These are phyloP conservation scores for Vespertilio murinus DNA, from an alignment of 2,797 vertebrate species.

Conservation along the genomic window DNA sequence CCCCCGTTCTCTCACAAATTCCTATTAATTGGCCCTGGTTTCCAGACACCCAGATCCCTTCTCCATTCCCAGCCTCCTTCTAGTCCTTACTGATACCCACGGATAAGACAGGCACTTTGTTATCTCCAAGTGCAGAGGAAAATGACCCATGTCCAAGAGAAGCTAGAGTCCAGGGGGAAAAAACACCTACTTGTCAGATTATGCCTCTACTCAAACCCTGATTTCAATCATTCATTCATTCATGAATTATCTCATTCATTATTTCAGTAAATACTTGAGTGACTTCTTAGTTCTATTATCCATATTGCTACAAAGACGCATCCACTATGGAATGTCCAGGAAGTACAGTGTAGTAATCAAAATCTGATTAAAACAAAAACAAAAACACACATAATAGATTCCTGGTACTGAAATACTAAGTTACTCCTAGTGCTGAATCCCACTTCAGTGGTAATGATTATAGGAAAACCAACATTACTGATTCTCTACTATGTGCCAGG, in stretches of 20 bases:
- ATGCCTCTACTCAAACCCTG: not conserved
- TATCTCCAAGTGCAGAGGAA: not conserved
- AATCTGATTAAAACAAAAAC: not conserved
- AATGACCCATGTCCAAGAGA: not conserved
- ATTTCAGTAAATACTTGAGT: slow-evolving; percentile 5
- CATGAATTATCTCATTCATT: not conserved
- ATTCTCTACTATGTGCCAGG: not conserved
- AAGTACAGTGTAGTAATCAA: not conserved
- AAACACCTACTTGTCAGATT: not conserved
- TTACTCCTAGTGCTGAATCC: not conserved
- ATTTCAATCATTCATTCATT: not conserved
- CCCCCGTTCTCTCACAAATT: not conserved
- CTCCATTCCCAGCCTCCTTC: not conserved
- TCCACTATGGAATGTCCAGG: not conserved
- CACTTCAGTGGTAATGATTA: slow-evolving; percentile 44
- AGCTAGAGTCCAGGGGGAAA: not conserved
- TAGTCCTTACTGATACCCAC: not conserved
- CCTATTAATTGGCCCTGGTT: not conserved
- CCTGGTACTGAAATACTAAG: not conserved
- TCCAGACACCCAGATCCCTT: not conserved
- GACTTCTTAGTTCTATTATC: not conserved
- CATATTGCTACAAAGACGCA: not conserved
- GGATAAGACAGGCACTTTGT: not conserved
- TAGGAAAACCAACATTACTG: not conserved
- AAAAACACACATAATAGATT: not conserved